phyloP scores from a whole-genome alignment of 2,797 vertebrate genomes.

The Pitangus sulphuratus region DNA sequence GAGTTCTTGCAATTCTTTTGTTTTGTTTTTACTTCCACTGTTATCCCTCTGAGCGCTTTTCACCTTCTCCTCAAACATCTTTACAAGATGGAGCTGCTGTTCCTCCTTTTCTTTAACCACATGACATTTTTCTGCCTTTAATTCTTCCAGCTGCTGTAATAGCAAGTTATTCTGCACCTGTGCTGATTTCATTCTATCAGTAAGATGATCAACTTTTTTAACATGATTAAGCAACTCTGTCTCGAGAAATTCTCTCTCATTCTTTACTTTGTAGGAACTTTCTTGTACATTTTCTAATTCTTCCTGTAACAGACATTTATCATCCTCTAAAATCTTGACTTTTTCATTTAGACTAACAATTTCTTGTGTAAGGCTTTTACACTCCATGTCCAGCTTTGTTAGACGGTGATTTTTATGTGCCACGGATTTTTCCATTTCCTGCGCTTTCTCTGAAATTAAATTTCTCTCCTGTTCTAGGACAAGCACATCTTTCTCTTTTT shows the following conservation, averaged over 20 bases:
- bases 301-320: conserved; percentile 87
- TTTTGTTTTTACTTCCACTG: conserved; percentile 82
- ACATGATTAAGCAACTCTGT: conserved; percentile 83
- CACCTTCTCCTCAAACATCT: conserved; percentile 86
- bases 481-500: conserved; percentile 74
- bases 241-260: conserved; percentile 88
- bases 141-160: conserved; percentile 75
- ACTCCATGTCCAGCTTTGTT: conserved; percentile 71
- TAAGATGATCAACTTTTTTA: conserved; percentile 82
- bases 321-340: conserved; percentile 87
- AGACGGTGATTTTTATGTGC: conserved; percentile 67
- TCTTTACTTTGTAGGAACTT: conserved; percentile 85
- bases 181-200: conserved; percentile 74
- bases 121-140: conserved; percentile 73
- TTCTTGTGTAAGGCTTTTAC: conserved; percentile 75
- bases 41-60: conserved; percentile 82
- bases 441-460: conserved; percentile 64
- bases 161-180: conserved; percentile 80
- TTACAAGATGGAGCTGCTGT: conserved; percentile 83
- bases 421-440: conserved; percentile 71
- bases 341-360: conserved; percentile 82
- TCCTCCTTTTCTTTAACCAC: conserved; percentile 82
- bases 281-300: conserved; percentile 88
- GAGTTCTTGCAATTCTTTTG: conserved; percentile 86
- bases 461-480: conserved; percentile 75